Evolutionary conservation across 2,113 vertebrate species (phyloP).

Genomic region (Bubo scandiacus): DNA sequence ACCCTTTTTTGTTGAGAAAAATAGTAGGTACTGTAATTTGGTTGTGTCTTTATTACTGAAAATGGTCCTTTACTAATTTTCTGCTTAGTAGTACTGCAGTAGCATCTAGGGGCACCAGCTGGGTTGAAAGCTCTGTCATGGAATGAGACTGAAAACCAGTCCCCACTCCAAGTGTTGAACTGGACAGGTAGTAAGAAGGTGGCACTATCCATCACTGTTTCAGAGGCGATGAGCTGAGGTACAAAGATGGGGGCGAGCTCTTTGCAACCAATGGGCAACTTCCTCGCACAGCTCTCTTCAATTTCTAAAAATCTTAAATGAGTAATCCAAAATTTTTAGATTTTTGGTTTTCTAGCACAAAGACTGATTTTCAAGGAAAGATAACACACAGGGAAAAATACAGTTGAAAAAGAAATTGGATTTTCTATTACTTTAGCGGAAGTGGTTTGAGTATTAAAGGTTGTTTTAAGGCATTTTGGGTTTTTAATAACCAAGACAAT

Average conservation of each 20-base stretch:
- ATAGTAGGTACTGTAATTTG: background rate
- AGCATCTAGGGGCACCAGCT: background rate
- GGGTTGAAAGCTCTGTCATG: background rate
- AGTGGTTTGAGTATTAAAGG: background rate
- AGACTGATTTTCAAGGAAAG: background rate
- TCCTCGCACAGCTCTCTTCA: background rate
- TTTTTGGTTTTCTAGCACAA: background rate
- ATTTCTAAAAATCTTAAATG: background rate
- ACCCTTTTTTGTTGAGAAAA: background rate
- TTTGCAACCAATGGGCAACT: background rate
- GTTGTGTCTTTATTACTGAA: background rate
- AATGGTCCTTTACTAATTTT: background rate
- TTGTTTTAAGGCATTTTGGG: background rate
- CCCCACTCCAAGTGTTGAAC: background rate
- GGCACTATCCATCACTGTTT: background rate
- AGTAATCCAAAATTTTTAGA: background rate
- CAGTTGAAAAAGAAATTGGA: background rate
- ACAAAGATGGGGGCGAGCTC: background rate
- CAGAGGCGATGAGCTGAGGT: background rate
- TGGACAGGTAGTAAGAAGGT: rapidly evolving
- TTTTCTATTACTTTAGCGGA: background rate
- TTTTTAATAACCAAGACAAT: background rate
- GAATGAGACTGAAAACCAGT: background rate
- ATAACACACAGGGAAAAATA: background rate
- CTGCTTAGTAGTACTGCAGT: background rate